These are phyloP conservation scores for Epizoanthus illoricatus DNA, from an alignment of 92 coral and sea anemone species.

Conservation along the genomic window DNA sequence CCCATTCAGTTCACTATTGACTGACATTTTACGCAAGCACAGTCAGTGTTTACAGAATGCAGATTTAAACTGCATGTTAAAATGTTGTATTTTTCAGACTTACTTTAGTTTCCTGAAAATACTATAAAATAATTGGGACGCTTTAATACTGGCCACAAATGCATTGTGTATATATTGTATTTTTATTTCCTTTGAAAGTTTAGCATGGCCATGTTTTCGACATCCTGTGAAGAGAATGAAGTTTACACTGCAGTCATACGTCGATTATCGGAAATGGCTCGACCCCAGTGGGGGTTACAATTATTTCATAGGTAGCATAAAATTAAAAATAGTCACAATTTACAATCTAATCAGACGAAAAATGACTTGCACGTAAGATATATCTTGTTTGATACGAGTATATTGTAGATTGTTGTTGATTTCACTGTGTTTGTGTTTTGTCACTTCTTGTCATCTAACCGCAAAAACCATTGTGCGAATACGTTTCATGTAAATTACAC, in stretches of 20 bases:
- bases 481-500: slow-evolving; percentile 8
- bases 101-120: background rate
- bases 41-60: background rate
- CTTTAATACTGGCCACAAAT: background rate
- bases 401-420: background rate
- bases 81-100: background rate
- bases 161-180: background rate
- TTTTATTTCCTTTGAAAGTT: slow-evolving; percentile 2
- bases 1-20: background rate
- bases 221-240: slow-evolving; percentile 27
- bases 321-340: background rate
- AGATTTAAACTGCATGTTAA: background rate
- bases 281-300: slow-evolving; percentile 28
- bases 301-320: slow-evolving; percentile 14
- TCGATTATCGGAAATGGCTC: slow-evolving; percentile 36
- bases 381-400: too few relatives aligned
- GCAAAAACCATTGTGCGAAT: background rate
- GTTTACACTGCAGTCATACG: slow-evolving; percentile 7
- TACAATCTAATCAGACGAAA: slow-evolving; percentile 7
- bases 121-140: background rate
- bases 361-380: slow-evolving; percentile 6
- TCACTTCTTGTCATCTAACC: background rate
- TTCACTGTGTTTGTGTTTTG: background rate
- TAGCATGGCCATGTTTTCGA: background rate
- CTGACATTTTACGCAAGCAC: slow-evolving; percentile 7